These are phyloP conservation scores for Tetrao urogallus DNA, from an alignment of 2,113 vertebrate genomes.

Conservation along the genomic window DNA sequence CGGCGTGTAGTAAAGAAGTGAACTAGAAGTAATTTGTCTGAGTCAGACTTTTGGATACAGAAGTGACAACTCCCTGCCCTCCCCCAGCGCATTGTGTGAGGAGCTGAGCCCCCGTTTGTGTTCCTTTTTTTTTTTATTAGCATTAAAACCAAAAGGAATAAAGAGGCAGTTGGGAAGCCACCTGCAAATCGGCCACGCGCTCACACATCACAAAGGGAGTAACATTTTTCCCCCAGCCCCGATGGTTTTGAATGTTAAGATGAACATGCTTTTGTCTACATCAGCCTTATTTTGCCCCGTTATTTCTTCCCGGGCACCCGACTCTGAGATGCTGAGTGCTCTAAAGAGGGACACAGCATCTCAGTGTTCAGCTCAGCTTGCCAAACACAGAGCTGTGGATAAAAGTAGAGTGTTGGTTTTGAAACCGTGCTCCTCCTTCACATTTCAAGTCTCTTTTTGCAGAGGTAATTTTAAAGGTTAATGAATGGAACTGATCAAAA, in stretches of 20 bases:
- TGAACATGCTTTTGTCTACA: background rate
- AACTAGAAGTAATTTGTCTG: slow-evolving; percentile 82
- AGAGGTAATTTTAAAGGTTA: slow-evolving; percentile 38
- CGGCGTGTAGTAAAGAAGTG: slow-evolving; percentile 73
- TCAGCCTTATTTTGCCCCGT: background rate
- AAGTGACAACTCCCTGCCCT: slow-evolving; percentile 58
- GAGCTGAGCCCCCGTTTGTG: slow-evolving; percentile 36
- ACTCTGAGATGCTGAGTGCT: background rate
- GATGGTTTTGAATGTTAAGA: slow-evolving; percentile 8
- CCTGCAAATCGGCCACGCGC: background rate
- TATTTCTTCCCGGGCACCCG: background rate
- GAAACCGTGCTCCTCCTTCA: background rate
- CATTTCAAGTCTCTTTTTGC: background rate
- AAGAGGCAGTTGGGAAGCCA: slow-evolving; percentile 67
- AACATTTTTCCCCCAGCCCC: background rate
- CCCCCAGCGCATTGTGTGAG: slow-evolving; percentile 61
- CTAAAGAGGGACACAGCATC: background rate
- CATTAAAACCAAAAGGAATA: slow-evolving; percentile 53
- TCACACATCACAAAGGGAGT: slow-evolving; percentile 38
- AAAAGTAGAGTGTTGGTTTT: background rate
- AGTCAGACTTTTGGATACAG: slow-evolving; percentile 58
- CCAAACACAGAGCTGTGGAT: background rate
- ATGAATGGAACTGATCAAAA: slow-evolving; percentile 50
- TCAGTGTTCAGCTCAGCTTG: background rate
- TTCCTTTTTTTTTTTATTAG: slow-evolving; percentile 34